Percentiles rank a stretch among this genome's conserved stretches.
phyloP scores from a whole-genome alignment of 2,797 vertebrate species.

The Epinephelus malabaricus region DNA sequence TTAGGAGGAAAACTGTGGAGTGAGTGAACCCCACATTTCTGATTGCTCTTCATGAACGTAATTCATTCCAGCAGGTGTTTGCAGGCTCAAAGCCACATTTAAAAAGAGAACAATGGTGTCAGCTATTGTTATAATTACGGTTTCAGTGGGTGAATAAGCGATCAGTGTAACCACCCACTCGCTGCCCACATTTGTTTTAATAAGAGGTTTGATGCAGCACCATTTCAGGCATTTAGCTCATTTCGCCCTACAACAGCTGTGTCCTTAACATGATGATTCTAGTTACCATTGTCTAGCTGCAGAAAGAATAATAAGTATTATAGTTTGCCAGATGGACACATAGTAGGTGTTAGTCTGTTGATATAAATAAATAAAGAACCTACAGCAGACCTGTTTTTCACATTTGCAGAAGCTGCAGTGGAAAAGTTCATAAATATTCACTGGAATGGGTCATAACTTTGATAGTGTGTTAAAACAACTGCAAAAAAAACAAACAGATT shows the following conservation, averaged over 20 bases:
- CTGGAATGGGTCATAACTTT: not conserved
- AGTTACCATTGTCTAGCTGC: slow-evolving; percentile 28
- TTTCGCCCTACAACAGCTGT: slow-evolving; percentile 62
- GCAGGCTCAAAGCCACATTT: slow-evolving; percentile 36
- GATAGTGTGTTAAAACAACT: not conserved
- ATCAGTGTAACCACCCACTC: slow-evolving; percentile 50
- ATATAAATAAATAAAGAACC: slow-evolving; percentile 27
- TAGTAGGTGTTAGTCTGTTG: slow-evolving; percentile 18
- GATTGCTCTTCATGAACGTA: slow-evolving; percentile 11
- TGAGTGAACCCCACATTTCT: slow-evolving; percentile 3
- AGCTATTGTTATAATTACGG: slow-evolving; percentile 61
- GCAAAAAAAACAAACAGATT: not conserved
- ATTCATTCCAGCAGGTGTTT: slow-evolving; percentile 54
- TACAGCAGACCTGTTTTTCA: not conserved
- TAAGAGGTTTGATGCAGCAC: slow-evolving; percentile 52
- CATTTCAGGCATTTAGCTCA: slow-evolving; percentile 56
- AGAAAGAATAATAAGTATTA: slow-evolving; percentile 46
- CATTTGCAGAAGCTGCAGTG: not conserved
- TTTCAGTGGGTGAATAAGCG: slow-evolving; percentile 56
- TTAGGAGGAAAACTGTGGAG: not conserved
- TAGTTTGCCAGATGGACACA: slow-evolving; percentile 45
- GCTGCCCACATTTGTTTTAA: slow-evolving; percentile 65
- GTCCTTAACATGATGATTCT: slow-evolving; percentile 48
- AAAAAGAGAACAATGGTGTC: slow-evolving; percentile 56
- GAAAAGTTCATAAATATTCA: slow-evolving; percentile 11